A percentile compares a stretch with the other conserved stretches of the same genome.
Conservation (phyloP, 2,888 invertebrate genomes). For the Drosophila emarginata region DNA sequence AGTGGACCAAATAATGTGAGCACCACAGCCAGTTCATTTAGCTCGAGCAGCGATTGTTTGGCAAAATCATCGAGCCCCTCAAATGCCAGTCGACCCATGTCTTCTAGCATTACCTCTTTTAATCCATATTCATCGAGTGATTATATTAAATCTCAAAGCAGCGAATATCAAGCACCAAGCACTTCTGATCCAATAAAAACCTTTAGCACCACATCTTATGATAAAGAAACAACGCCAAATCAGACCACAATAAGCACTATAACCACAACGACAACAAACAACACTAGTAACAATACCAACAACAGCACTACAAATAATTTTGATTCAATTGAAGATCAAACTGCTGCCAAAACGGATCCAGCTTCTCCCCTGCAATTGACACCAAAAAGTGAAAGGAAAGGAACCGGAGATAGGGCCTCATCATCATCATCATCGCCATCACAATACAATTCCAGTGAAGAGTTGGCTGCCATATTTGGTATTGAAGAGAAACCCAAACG, state of each 20-base stretch:
- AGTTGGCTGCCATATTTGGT: conserved; percentile 86
- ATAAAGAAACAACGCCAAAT: conserved; percentile 80
- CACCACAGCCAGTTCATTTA: conserved; percentile 79
- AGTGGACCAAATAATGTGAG: conserved; percentile 52
- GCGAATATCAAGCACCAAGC: conserved; percentile 81
- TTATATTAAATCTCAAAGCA: conserved; percentile 82
- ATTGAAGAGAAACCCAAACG: conserved; percentile 76
- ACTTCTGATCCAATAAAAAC: conserved; percentile 82
- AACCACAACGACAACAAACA: conserved; percentile 41
- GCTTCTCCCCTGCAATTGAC: conserved; percentile 7
- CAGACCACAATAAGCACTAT: conserved; percentile 76
- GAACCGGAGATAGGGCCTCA: conserved; percentile 5
- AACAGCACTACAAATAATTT: conserved; percentile 41
- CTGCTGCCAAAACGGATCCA: conserved; percentile 18
- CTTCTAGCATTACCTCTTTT: conserved; percentile 82
- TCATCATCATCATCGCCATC: conserved; percentile 81
- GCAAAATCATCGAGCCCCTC: conserved; percentile 81
- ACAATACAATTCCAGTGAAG: conserved; percentile 87
- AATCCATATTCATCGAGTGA: conserved; percentile 82
- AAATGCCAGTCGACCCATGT: conserved; percentile 77
- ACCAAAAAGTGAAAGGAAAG: not conserved
- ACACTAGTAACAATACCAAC: conserved; percentile 34
- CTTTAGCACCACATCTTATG: conserved; percentile 82
- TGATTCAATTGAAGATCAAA: conserved; percentile 7
- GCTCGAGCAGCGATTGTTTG: conserved; percentile 81